Percentiles rank a stretch among this genome's conserved stretches.
Conservation (phyloP, 2,888 invertebrate species). For the Nomada ferruginata region DNA sequence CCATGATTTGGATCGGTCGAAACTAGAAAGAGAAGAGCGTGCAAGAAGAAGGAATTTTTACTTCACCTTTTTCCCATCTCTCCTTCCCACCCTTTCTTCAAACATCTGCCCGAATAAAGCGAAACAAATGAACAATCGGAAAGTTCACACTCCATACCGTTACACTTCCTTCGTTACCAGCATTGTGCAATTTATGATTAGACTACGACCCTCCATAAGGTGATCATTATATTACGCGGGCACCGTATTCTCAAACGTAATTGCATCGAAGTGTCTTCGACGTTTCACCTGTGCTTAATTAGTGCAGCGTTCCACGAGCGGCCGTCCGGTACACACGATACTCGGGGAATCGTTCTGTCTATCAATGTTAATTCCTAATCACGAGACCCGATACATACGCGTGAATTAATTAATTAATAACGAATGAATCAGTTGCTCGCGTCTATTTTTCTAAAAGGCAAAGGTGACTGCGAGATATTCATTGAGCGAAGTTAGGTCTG, state of each 20-base stretch:
- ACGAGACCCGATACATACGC: too few relatives aligned
- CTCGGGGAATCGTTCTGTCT: background rate
- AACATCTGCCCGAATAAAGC: too few relatives aligned
- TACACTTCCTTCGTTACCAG: background rate
- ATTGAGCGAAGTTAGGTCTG: too few relatives aligned
- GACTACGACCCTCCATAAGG: background rate
- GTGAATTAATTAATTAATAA: background rate
- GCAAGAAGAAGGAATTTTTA: too few relatives aligned
- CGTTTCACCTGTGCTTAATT: constrained; percentile 16
- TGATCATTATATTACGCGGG: constrained; percentile 14
- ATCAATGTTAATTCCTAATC: background rate
- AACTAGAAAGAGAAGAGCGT: too few relatives aligned
- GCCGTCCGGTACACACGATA: background rate
- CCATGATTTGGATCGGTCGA: too few relatives aligned
- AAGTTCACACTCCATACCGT: background rate
- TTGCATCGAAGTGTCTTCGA: constrained; percentile 22
- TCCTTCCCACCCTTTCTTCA: too few relatives aligned
- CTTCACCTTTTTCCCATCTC: too few relatives aligned
- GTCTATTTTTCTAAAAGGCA: background rate
- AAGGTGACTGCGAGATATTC: background rate
- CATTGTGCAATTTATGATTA: background rate
- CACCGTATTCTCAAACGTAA: constrained; percentile 19
- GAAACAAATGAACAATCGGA: too few relatives aligned
- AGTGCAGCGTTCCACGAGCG: background rate
- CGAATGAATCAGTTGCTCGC: background rate